A percentile compares a stretch with the other conserved stretches of the same genome.
Conservation (phyloP, 2,888 invertebrate genomes). For the Clostera curtula region DNA sequence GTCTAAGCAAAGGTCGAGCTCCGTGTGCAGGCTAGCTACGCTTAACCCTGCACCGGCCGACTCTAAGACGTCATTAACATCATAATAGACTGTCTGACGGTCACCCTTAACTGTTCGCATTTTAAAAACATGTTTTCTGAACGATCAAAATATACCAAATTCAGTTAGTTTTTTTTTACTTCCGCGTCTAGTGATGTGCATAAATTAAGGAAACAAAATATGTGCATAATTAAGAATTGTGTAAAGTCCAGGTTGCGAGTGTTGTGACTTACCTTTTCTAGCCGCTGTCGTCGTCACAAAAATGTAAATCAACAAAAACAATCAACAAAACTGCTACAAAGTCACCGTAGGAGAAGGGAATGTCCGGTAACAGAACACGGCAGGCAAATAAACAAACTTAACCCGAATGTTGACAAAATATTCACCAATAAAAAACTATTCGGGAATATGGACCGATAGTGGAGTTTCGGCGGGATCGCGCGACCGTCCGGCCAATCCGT, state of each 20-base stretch:
- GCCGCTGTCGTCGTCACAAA: slow-evolving; percentile 27
- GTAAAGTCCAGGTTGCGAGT: slow-evolving; percentile 3
- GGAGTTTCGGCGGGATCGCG: slow-evolving; percentile 24
- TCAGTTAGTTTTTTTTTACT: slow-evolving; percentile 10
- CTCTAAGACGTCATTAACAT: slow-evolving; percentile 42
- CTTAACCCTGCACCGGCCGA: slow-evolving; percentile 35
- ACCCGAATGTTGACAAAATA: slow-evolving; percentile 37
- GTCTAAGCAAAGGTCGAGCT: slow-evolving; percentile 46
- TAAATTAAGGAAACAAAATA: slow-evolving; percentile 5
- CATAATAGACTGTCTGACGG: slow-evolving; percentile 45
- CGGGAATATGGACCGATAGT: slow-evolving; percentile 16
- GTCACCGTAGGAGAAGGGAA: slow-evolving; percentile 50
- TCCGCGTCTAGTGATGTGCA: slow-evolving; percentile 15
- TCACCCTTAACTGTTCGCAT: slow-evolving; percentile 38
- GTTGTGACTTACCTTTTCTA: slow-evolving; percentile 41
- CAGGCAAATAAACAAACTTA: slow-evolving; percentile 39
- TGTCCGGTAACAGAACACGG: slow-evolving; percentile 44
- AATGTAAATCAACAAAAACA: slow-evolving; percentile 47
- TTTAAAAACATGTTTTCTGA: slow-evolving; percentile 19
- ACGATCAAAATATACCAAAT: slow-evolving; percentile 4
- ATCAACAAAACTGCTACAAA: slow-evolving; percentile 60
- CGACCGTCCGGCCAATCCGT: slow-evolving; percentile 45
- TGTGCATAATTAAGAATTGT: neutral
- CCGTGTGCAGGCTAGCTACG: slow-evolving; percentile 46
- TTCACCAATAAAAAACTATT: slow-evolving; percentile 25